These are phyloP conservation scores for Psylliodes chrysocephalus DNA, from an alignment of 2,888 invertebrate species.

Conservation along the genomic window DNA sequence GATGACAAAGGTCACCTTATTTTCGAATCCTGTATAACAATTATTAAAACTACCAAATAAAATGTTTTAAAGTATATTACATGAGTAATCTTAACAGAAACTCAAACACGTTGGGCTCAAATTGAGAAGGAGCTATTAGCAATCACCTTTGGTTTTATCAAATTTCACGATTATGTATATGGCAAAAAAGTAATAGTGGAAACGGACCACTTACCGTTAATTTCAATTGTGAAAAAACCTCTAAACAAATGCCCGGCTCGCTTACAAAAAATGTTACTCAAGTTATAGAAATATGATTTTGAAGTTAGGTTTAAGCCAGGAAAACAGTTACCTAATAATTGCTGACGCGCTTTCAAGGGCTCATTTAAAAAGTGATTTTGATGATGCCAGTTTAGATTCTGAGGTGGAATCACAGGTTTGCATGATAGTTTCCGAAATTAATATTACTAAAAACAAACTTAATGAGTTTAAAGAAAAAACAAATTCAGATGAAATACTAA, in stretches of 20 bases:
- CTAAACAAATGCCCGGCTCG: too few relatives aligned
- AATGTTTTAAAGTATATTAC: too few relatives aligned
- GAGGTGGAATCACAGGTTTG: slow-evolving; percentile 5
- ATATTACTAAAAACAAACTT: not conserved
- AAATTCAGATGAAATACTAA: slow-evolving; percentile 3
- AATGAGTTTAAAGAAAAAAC: slow-evolving; percentile 17
- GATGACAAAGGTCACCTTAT: too few relatives aligned
- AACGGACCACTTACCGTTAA: slow-evolving; percentile 19
- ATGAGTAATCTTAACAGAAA: too few relatives aligned
- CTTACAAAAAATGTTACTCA: slow-evolving; percentile 28
- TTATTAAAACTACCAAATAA: too few relatives aligned
- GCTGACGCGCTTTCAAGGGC: slow-evolving; percentile 8
- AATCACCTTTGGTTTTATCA: slow-evolving; percentile 7
- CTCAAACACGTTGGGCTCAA: slow-evolving; percentile 31
- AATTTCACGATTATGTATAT: slow-evolving; percentile 23
- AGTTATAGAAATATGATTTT: slow-evolving; percentile 34
- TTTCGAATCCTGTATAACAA: too few relatives aligned
- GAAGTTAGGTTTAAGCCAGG: slow-evolving; percentile 28
- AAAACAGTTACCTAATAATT: not conserved
- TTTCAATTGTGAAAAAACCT: slow-evolving; percentile 9
- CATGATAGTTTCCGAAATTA: not conserved
- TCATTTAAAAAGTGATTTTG: slow-evolving; percentile 9
- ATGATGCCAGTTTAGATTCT: too few relatives aligned
- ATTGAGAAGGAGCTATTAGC: slow-evolving; percentile 38
- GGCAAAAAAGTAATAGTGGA: slow-evolving; percentile 26